Evolutionary conservation across 1,140 invertebrate species (phyloP), one percentile per base, ranked within the genome.

Genomic region (Sycophaga agraensis): DNA sequence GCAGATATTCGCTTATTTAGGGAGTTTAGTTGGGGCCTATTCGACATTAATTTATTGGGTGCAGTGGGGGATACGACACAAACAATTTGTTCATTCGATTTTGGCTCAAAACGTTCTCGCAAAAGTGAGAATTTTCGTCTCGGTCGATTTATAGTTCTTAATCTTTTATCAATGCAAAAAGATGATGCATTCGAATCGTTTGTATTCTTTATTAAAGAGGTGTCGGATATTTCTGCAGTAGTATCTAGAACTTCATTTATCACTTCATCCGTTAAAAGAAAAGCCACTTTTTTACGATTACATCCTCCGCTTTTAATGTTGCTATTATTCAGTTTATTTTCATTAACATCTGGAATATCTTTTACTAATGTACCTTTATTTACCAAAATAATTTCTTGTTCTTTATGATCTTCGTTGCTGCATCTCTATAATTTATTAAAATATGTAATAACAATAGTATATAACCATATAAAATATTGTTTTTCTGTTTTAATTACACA

Each of bases 61-160:
- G 14, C 11, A 1, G 34, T 7, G 8, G 65, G 62, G 19, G 57
- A 66, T 66, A 83, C 60, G 75, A 76, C 60, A 71, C 80, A 77
- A 77, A 80, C 73, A 59, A 81, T 71, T 54, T 79, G 63, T 63
- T 78, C 78, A 9, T 21, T 60, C 37, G 74, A 69, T 73, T 82
- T 82, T 26, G 83, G 78, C 73, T 87, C 85, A 71, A 86, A 87
- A 63, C 79, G 82, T 66, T 87, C 85, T 59, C 84, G 78, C 22
- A 87, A 67, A 46, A 86, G 74, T 8, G 85, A 87, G 72, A 86
- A 85, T 70, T 86, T 87, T 68, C 84, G 74, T 53, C 82, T 79
- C 0, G 84, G 82, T 69, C 76, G 80, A 63, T 70, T 82, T 56
- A 80, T 74, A 4, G 66, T 66, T 53, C 68, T 73, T 67, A 77